Conservation (phyloP, 2,888 invertebrate genomes). For the Copidosoma aretas region DNA sequence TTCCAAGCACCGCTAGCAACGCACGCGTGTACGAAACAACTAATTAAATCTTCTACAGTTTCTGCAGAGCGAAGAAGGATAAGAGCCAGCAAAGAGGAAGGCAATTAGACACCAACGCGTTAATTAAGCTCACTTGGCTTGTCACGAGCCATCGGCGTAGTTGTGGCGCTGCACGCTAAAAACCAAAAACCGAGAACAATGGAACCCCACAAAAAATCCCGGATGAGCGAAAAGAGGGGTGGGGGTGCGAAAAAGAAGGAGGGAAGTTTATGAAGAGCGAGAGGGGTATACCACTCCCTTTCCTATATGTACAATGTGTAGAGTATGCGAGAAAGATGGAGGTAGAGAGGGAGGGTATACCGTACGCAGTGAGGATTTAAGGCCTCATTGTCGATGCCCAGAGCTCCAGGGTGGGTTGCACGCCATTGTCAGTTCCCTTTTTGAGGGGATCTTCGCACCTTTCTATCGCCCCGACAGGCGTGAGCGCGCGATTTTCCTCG, state of each 20-base stretch:
- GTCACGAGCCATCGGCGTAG: too few relatives aligned
- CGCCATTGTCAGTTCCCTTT: constrained; percentile 57
- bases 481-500: not conserved
- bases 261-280: not conserved
- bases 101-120: not conserved
- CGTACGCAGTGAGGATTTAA: constrained; percentile 49
- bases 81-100: not conserved
- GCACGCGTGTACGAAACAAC: too few relatives aligned
- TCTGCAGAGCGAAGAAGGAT: not conserved
- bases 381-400: constrained; percentile 53
- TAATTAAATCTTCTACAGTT: too few relatives aligned
- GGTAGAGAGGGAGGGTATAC: not conserved
- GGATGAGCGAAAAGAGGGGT: not conserved
- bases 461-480: constrained; percentile 14
- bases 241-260: not conserved
- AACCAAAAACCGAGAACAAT: not conserved
- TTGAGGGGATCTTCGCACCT: constrained; percentile 45
- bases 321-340: not conserved
- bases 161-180: not conserved
- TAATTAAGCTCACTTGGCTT: not conserved
- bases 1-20: too few relatives aligned
- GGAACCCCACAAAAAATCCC: not conserved
- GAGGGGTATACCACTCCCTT: not conserved
- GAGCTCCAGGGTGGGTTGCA: constrained; percentile 47
- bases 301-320: too few relatives aligned